phyloP scores from a whole-genome alignment of 2,113 vertebrate species.

The Mystacornis crossleyi region DNA sequence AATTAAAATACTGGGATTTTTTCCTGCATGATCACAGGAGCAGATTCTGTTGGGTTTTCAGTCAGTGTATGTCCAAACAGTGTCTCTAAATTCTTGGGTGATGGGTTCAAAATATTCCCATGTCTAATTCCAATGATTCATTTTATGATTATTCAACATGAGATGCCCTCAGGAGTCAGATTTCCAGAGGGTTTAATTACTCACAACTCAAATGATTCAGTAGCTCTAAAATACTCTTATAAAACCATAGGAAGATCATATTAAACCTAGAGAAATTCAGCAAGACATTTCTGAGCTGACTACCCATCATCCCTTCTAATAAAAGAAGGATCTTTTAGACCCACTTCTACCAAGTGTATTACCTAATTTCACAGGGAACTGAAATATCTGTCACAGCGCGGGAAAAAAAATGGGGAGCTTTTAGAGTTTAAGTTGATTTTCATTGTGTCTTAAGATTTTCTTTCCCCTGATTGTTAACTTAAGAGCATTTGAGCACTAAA shows the following conservation, averaged over 20 bases:
- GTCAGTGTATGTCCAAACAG: background rate
- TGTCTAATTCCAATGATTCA: background rate
- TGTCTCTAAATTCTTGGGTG: background rate
- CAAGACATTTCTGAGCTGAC: background rate
- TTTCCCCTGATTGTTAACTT: background rate
- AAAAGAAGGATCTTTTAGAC: background rate
- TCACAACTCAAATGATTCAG: background rate
- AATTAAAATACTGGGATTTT: background rate
- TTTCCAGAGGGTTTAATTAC: conserved; percentile 17
- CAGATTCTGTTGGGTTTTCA: background rate
- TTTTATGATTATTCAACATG: background rate
- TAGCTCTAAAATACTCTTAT: background rate
- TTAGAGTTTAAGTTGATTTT: background rate
- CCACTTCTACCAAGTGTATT: background rate
- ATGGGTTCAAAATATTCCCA: background rate
- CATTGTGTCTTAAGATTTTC: background rate
- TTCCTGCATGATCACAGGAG: background rate
- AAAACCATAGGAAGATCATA: background rate
- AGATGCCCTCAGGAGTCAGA: background rate
- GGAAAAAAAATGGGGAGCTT: background rate
- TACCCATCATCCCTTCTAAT: background rate
- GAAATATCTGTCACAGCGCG: background rate
- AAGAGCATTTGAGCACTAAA: background rate
- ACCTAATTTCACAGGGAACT: background rate
- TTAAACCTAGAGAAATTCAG: background rate